A percentile compares a stretch with the other conserved stretches of the same genome.
phyloP scores from a whole-genome alignment of 2,888 invertebrate species.

The Branchellion lobata region DNA sequence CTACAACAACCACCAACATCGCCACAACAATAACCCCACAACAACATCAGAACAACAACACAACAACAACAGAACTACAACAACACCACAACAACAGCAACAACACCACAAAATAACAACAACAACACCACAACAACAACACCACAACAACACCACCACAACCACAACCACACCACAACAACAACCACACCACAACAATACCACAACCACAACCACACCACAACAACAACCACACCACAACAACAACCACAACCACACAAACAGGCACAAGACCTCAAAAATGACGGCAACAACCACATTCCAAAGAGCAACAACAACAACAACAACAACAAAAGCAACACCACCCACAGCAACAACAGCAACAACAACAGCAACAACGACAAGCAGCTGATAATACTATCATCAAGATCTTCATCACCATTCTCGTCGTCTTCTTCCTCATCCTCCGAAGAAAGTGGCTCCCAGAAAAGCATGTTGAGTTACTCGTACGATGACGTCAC shows the following conservation, averaged over 20 bases:
- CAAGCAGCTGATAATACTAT: neutral
- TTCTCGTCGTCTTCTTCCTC: constrained; percentile 20
- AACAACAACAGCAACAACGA: constrained; percentile 22
- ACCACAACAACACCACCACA: too few species aligned
- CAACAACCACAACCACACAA: constrained; percentile 11
- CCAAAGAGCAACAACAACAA: neutral
- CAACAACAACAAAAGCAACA: constrained; percentile 10
- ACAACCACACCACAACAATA: neutral
- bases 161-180: too few species aligned
- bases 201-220: constrained; percentile 16
- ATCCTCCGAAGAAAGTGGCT: constrained; percentile 22
- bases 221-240: neutral
- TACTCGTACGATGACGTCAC: constrained; percentile 48
- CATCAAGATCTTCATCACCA: neutral
- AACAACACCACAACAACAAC: neutral
- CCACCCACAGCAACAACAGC: neutral
- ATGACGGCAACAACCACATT: neutral
- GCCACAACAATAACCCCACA: too few species aligned
- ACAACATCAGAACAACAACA: too few species aligned
- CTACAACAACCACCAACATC: too few species aligned
- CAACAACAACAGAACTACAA: too few species aligned
- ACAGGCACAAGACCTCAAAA: neutral
- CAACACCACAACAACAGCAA: too few species aligned
- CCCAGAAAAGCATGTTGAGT: constrained; percentile 39
- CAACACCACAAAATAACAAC: too few species aligned